Evolutionary conservation across 2,113 vertebrate species (phyloP), one percentile per base, ranked within the genome.

Genomic region (Sorex araneus): DNA sequence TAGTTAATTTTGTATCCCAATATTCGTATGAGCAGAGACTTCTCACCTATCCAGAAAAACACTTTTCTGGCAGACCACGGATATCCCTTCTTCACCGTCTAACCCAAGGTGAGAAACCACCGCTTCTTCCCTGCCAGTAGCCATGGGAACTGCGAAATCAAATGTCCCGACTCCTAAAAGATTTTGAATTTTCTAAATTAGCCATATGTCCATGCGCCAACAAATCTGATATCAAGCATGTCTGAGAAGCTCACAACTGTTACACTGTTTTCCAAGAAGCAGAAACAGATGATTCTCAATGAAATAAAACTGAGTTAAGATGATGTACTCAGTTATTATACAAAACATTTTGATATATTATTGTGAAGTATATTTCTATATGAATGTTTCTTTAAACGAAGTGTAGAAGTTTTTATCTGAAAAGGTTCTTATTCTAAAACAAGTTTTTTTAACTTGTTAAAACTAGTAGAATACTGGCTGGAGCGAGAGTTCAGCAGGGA

Each of bases 241-340:
- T 45, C 6, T 67, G 54, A 74, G 60, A 8, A 74, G 8, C 27
- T 4, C 32, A 79, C 34, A 63, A 13, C 11, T 1, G 47, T 23
- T 28, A 43, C 16, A 8, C 32, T 71, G 19, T 36, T 28, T 75
- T 79, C 85, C 43, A 92, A 36, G 73, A 66, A 82, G 10, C 8
- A 43, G 18, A 66, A 82, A 15, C 8, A 43, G 18, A 43, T 66
- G n/a, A 63, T 23, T 76, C 16, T 32, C 12, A 28, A 34, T 23
- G 71, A 67, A 80, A 78, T 85, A 36, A 83, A 81, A 19, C 5
- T 66, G 4, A 77, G 27, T 88, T 64, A 25, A 90, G 47, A 94
- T 32, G 30, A 36, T 45, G 2, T 7, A 50, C 10, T 79, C 47
- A 84, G 7, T 45, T 79, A 66, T 28, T 89, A 45, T 21, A 80